Conservation (phyloP, 2,888 invertebrate genomes). For the Dermolepida albohirtum region DNA sequence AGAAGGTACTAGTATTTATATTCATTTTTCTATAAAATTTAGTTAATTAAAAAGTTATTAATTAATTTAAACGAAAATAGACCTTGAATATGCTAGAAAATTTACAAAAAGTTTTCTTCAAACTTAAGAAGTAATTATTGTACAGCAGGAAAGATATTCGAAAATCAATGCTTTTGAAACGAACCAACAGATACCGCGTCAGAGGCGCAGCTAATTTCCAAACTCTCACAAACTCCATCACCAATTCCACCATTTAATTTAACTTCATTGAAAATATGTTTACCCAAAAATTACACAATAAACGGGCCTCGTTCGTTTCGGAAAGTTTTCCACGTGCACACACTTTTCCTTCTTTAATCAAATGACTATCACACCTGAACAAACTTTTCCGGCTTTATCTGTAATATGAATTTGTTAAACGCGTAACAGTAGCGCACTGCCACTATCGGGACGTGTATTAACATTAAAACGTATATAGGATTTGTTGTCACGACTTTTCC, state of each 20-base stretch:
- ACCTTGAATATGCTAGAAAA: no score
- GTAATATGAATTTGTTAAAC: constrained; percentile 19
- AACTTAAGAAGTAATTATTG: constrained; percentile 20
- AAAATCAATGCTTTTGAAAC: constrained; percentile 18
- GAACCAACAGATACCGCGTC: constrained; percentile 2
- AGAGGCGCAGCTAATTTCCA: constrained; percentile 17
- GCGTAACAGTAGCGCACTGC: neutral
- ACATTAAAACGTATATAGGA: neutral
- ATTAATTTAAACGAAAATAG: no score
- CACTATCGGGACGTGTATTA: constrained; percentile 1
- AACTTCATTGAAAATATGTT: constrained; percentile 20
- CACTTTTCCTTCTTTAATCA: constrained; percentile 13
- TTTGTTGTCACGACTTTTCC: constrained; percentile 20
- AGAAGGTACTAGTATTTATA: no score
- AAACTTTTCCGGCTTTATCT: constrained; percentile 23
- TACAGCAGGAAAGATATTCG: constrained; percentile 15
- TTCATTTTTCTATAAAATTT: no score
- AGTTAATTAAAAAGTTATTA: no score
- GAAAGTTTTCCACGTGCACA: constrained; percentile 3
- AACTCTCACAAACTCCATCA: neutral
- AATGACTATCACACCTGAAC: constrained; percentile 24
- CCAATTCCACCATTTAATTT: constrained; percentile 18
- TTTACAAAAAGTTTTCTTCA: constrained; percentile 10
- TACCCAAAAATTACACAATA: constrained; percentile 26
- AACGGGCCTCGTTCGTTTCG: constrained; percentile 22